Evolutionary conservation across 2,113 vertebrate genomes (phyloP), one percentile per base, ranked within the genome.

Genomic region (Poeciliopsis turrubarensis): DNA sequence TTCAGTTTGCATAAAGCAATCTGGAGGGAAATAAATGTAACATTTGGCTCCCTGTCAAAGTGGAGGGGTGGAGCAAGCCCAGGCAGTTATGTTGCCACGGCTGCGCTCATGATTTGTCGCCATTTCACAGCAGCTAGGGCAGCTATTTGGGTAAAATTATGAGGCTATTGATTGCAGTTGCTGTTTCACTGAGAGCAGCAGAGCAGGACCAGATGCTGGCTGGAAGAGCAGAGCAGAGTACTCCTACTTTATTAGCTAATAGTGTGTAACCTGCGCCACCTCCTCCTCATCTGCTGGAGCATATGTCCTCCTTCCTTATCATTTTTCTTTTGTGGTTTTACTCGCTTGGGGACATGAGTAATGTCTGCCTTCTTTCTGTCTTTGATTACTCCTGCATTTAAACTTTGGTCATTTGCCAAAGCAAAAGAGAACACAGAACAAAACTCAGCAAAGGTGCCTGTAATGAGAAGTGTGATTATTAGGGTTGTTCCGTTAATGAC

Each of bases 71-170:
- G 44, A 74, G 78, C 2, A 27, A 77, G 73, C 67, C 68, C 76
- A 15, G 0, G 70, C 60, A 6, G 34, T 22, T 62, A 72, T 39
- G 60, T 72, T 65, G 72, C 32, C 11, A 30, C 79, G 19, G 51
- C 78, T 69, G 73, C 60, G 19, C 77, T 57, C 17, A 26, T 94
- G 95, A 94, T 95, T 93, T 95, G 93, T 94, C 88, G 84, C 87
- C 87, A 87, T 85, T 95, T 94, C 94, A 93, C 91, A 91, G 94
- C 87, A 92, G 89, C 89, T 93, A 90, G 89, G 79, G 93, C 92
- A 91, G 94, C 94, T 94, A 95, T 96, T 95, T 95, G 90, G 87
- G 87, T 93, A 94, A 95, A 95, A 96, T 95, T 94, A 96, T 94
- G 94, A 94, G 85, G 88, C 87, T 95, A 96, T 96, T 93, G 94